phyloP scores from a whole-genome alignment of 2,113 vertebrate genomes.

The Rhinichthys klamathensis region DNA sequence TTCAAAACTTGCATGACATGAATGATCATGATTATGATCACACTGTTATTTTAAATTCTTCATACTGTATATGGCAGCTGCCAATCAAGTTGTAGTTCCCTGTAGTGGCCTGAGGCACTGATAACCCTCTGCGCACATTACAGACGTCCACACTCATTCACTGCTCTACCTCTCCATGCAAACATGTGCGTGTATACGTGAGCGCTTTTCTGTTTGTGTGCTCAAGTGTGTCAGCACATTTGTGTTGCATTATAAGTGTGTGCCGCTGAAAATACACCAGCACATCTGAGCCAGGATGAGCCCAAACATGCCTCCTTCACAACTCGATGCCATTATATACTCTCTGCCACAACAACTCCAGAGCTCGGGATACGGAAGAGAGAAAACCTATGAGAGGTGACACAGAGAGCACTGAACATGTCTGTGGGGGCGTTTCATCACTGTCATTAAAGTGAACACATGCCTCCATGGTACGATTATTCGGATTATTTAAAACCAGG shows the following conservation, averaged over 20 bases:
- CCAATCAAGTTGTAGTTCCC: background rate
- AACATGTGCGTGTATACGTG: background rate
- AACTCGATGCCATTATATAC: conserved; percentile 48
- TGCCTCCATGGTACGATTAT: background rate
- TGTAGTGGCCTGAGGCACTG: background rate
- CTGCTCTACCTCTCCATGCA: background rate
- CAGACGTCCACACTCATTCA: background rate
- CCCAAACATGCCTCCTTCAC: conserved; percentile 58
- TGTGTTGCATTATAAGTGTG: conserved; percentile 23
- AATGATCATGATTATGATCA: background rate
- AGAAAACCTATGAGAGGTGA: conserved; percentile 28
- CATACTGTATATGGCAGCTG: background rate
- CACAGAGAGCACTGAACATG: background rate
- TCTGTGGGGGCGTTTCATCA: background rate
- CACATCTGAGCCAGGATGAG: conserved; percentile 52
- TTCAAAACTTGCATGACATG: background rate
- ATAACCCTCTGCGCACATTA: conserved; percentile 10
- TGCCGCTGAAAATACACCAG: conserved; percentile 47
- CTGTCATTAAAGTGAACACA: conserved; percentile 13
- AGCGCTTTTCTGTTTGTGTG: conserved; percentile 33
- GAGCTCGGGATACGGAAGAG: conserved; percentile 35
- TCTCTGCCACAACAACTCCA: conserved; percentile 42
- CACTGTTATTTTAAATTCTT: background rate
- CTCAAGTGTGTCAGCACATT: conserved; percentile 36
- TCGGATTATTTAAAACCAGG: background rate